phyloP scores from a whole-genome alignment of 2,113 vertebrate genomes.

The Paramisgurnus dabryanus region DNA sequence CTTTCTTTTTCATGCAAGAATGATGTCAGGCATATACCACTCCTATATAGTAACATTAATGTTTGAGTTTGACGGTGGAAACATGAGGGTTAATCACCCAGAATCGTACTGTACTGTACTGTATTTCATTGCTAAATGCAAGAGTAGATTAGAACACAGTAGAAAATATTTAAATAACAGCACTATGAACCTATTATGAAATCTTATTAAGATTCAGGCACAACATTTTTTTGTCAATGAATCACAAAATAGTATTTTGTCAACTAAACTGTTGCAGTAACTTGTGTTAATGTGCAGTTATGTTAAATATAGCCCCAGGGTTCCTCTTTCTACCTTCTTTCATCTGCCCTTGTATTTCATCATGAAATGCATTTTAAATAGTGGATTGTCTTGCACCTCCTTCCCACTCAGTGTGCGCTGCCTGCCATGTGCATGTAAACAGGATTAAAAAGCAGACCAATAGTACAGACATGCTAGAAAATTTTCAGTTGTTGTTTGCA shows the following conservation, averaged over 20 bases:
- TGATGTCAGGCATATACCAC: no score
- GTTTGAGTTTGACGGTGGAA: no score
- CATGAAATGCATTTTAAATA: constrained; percentile 19
- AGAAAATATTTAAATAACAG: constrained; percentile 6
- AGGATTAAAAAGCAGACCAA: neutral
- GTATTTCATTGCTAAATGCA: no score
- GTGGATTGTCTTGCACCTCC: constrained; percentile 9
- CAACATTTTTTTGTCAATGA: constrained; percentile 27
- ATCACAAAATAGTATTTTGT: neutral
- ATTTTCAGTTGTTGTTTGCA: constrained; percentile 9
- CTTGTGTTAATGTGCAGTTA: constrained; percentile 19
- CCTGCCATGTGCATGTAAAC: neutral
- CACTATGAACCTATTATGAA: constrained; percentile 9
- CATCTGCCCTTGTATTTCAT: constrained; percentile 15
- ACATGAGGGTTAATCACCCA: no score
- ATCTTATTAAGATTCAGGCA: constrained; percentile 6
- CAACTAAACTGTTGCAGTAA: constrained; percentile 6
- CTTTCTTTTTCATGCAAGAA: no score
- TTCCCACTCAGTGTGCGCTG: neutral
- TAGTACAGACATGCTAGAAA: constrained; percentile 2
- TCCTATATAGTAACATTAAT: no score
- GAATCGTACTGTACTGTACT: no score
- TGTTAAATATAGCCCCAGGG: constrained; percentile 6
- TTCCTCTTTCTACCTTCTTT: constrained; percentile 15
- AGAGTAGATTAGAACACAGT: no score